A percentile compares a stretch with the other conserved stretches of the same genome.
These are phyloP conservation scores for Synanthedon vespiformis DNA, from an alignment of 2,888 invertebrate genomes.

Conservation along the genomic window DNA sequence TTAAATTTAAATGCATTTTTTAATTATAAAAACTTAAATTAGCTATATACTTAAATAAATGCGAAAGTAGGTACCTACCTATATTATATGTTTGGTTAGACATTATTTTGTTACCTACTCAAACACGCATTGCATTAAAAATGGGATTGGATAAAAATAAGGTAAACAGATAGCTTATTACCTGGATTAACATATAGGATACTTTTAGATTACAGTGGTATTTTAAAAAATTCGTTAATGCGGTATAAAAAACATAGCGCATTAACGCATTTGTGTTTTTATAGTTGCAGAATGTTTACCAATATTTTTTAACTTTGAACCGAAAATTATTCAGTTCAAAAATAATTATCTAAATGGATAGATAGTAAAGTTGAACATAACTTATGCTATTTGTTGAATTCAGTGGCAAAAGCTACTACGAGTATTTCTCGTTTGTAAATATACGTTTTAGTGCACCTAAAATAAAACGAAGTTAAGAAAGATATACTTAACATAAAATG, in stretches of 20 bases:
- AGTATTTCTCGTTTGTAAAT: no score
- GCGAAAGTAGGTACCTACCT: no score
- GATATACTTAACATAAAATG: no score
- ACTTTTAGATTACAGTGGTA: not conserved
- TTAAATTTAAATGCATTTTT: not conserved
- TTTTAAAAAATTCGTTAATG: no score
- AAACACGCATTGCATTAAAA: not conserved
- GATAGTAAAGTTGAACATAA: no score
- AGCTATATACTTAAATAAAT: not conserved
- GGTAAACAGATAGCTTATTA: not conserved
- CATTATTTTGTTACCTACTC: not conserved
- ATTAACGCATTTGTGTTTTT: not conserved
- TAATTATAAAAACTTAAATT: not conserved
- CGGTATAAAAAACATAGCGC: no score
- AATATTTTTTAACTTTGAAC: not conserved
- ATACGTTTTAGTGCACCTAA: no score
- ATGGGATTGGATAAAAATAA: not conserved
- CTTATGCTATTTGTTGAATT: no score
- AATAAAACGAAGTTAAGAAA: no score
- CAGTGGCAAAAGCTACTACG: no score
- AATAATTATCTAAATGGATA: no score
- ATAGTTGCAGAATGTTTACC: not conserved
- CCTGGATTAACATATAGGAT: not conserved
- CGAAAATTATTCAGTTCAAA: no score
- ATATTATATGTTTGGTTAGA: not conserved